A percentile compares a stretch with the other conserved stretches of the same genome.
Conservation (phyloP, 2,888 invertebrate genomes). For the Palloptera scutellata region DNA sequence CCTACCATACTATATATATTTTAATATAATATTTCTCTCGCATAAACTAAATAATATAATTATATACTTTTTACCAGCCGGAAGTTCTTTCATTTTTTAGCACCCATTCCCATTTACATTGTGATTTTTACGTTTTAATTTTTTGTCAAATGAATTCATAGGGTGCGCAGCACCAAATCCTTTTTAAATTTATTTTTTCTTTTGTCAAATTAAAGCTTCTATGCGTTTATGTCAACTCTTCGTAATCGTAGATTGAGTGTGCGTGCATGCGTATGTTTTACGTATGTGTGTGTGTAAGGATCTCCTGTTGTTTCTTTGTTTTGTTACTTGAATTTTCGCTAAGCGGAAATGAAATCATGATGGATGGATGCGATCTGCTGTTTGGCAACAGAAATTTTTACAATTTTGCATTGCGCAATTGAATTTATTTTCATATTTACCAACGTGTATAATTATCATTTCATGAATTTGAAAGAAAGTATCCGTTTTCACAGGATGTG, state of each 20-base stretch:
- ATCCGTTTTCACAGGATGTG: slow-evolving; percentile 48
- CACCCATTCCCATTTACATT: slow-evolving; percentile 43
- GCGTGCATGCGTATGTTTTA: too few species aligned
- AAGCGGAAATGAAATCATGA: slow-evolving; percentile 29
- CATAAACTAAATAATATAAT: slow-evolving; percentile 47
- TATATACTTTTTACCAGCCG: slow-evolving; percentile 47
- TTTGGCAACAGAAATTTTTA: slow-evolving; percentile 18
- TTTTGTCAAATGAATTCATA: slow-evolving; percentile 30
- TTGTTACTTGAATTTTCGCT: slow-evolving; percentile 9
- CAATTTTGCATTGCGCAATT: slow-evolving; percentile 30
- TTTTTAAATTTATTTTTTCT: slow-evolving; percentile 10
- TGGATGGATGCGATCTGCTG: slow-evolving; percentile 31
- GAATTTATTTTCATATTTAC: slow-evolving; percentile 25
- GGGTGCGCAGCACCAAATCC: slow-evolving; percentile 42
- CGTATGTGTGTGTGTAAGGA: slow-evolving; percentile 4
- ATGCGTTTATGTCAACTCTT: too few species aligned
- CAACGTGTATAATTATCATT: slow-evolving; percentile 45
- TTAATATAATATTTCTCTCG: slow-evolving; percentile 5
- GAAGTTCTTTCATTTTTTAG: slow-evolving; percentile 53
- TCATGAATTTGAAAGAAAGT: slow-evolving; percentile 41
- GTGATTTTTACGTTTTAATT: slow-evolving; percentile 1
- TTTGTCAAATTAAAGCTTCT: too few species aligned
- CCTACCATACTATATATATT: slow-evolving; percentile 13
- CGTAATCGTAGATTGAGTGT: too few species aligned
- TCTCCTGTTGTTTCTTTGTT: slow-evolving; percentile 18